Evolutionary conservation across 2,888 invertebrate species (phyloP).

Genomic region (Crocallis elinguaria): DNA sequence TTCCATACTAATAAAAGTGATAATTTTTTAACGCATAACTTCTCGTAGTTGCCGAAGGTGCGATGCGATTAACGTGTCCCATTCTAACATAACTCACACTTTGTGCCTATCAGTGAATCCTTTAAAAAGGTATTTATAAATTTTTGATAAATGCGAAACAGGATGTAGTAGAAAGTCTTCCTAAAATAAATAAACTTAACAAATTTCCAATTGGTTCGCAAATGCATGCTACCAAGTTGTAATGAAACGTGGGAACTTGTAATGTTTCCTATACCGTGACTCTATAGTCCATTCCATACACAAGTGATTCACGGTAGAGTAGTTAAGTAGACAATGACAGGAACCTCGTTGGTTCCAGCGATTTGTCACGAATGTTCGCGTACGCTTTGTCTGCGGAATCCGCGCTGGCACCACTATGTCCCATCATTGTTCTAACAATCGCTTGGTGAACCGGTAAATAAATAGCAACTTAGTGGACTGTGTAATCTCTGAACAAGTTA

Average conservation of each 20-base stretch:
- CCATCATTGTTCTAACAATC: conserved; percentile 56
- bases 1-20: too few species aligned
- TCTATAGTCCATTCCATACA: conserved; percentile 41
- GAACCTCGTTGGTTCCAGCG: conserved; percentile 67
- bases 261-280: conserved; percentile 47
- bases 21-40: too few species aligned
- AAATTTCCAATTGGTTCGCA: conserved; percentile 26
- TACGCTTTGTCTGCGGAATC: conserved; percentile 45
- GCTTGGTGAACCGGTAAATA: conserved; percentile 55
- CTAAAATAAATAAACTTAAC: too few species aligned
- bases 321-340: conserved; percentile 68
- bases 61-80: too few species aligned
- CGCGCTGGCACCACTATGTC: conserved; percentile 38
- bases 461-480: conserved; percentile 51
- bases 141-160: too few species aligned
- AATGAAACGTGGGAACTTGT: conserved; percentile 56
- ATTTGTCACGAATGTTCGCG: conserved; percentile 56
- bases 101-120: too few species aligned
- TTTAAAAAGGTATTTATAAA: too few species aligned
- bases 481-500: conserved; percentile 49
- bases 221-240: conserved; percentile 28
- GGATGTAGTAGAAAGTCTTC: too few species aligned
- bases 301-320: conserved; percentile 58
- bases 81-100: too few species aligned
- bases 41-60: too few species aligned